Percentiles rank a stretch among this genome's conserved stretches.
These are phyloP conservation scores for Caranx ignobilis DNA, from an alignment of 2,113 vertebrate species.

Conservation along the genomic window DNA sequence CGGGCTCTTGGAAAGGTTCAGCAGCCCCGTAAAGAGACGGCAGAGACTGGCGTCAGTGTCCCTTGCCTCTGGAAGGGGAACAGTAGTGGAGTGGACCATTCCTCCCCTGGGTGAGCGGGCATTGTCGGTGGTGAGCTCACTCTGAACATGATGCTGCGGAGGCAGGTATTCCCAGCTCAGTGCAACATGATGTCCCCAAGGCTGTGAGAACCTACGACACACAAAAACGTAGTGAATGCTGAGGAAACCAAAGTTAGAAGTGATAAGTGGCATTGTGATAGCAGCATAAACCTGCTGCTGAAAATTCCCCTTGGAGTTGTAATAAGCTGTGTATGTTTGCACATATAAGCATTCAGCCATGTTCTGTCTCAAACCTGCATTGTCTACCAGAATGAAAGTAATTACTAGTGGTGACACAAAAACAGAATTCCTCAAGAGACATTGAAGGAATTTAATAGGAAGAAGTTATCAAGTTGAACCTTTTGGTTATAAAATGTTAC, in stretches of 20 bases:
- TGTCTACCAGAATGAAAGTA: background rate
- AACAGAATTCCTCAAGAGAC: too few relatives aligned
- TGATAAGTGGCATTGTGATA: background rate
- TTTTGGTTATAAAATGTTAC: too few relatives aligned
- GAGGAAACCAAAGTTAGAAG: background rate
- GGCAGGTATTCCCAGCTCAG: conserved; percentile 7
- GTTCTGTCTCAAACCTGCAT: background rate
- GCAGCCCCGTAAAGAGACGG: conserved; percentile 68
- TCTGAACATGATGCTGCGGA: conserved; percentile 19
- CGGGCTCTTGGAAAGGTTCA: conserved; percentile 81
- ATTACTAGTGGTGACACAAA: too few relatives aligned
- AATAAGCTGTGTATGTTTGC: too few relatives aligned
- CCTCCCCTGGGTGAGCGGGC: conserved; percentile 66
- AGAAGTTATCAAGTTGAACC: too few relatives aligned
- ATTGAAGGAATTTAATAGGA: too few relatives aligned
- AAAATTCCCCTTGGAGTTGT: background rate
- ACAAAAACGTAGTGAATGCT: conserved; percentile 6
- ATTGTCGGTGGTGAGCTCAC: conserved; percentile 58
- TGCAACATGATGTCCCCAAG: conserved; percentile 32
- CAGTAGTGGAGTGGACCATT: conserved; percentile 88
- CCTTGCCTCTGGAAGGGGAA: conserved; percentile 82
- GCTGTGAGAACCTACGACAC: conserved; percentile 24
- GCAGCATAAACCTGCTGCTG: background rate
- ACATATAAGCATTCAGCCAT: background rate
- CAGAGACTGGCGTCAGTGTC: conserved; percentile 81